phyloP scores from a whole-genome alignment of 2,888 invertebrate species.

The Agonopterix alstromeriana region DNA sequence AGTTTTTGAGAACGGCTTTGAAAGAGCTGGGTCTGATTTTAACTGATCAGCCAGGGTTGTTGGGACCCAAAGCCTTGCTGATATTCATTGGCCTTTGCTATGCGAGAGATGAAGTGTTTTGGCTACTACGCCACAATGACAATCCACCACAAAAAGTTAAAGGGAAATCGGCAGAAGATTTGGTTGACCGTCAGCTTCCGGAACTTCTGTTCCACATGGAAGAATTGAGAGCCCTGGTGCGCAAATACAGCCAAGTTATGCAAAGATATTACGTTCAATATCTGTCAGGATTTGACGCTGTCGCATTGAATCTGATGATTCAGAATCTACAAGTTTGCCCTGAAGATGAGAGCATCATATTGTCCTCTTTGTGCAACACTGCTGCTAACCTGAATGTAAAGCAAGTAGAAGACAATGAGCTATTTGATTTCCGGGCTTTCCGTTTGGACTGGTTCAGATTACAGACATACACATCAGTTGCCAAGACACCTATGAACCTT shows the following conservation, averaged over 20 bases:
- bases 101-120: slow-evolving; percentile 97
- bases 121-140: slow-evolving; percentile 97
- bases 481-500: slow-evolving; percentile 86
- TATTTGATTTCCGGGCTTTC: slow-evolving; percentile 96
- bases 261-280: slow-evolving; percentile 99
- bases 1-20: slow-evolving; percentile 95
- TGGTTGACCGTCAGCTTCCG: slow-evolving; percentile 96
- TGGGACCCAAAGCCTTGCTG: slow-evolving; percentile 97
- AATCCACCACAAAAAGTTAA: slow-evolving; percentile 95
- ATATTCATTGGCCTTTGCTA: slow-evolving; percentile 97
- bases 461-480: slow-evolving; percentile 94
- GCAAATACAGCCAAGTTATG: slow-evolving; percentile 97
- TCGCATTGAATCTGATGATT: slow-evolving; percentile 90
- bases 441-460: slow-evolving; percentile 98
- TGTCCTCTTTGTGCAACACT: slow-evolving; percentile 94
- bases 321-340: slow-evolving; percentile 90
- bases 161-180: slow-evolving; percentile 92
- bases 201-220: slow-evolving; percentile 99
- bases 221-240: slow-evolving; percentile 94
- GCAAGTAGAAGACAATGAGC: slow-evolving; percentile 96
- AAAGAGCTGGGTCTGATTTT: slow-evolving; percentile 96
- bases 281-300: slow-evolving; percentile 96
- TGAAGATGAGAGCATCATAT: slow-evolving; percentile 96
- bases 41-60: slow-evolving; percentile 97
- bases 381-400: slow-evolving; percentile 91